These are phyloP conservation scores for Alethe castanea DNA, from an alignment of 2,113 vertebrate species.

Conservation along the genomic window DNA sequence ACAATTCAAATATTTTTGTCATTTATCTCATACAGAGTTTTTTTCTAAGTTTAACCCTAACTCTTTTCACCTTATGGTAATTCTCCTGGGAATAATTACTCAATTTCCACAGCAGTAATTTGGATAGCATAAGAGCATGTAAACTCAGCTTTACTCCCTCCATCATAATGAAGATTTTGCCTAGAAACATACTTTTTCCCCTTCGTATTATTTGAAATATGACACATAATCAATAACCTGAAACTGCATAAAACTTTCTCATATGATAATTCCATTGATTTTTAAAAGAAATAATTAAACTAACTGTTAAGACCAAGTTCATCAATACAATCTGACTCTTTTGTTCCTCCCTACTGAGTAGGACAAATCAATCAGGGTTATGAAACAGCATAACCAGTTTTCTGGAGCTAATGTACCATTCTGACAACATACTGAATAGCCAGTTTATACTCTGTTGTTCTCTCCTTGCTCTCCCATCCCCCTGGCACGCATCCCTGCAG, in stretches of 20 bases:
- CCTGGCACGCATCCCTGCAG: background rate
- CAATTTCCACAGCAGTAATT: background rate
- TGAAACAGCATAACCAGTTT: background rate
- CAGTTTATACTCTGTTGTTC: background rate
- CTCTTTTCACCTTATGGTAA: background rate
- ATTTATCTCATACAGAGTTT: background rate
- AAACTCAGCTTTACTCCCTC: background rate
- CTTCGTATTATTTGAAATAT: background rate
- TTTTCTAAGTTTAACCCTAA: background rate
- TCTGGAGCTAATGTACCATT: background rate
- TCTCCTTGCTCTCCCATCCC: background rate
- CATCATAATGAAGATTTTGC: background rate
- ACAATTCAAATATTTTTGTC: background rate
- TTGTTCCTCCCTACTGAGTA: background rate
- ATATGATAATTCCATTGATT: constrained; percentile 36
- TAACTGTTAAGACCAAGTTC: background rate
- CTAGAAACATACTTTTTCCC: background rate
- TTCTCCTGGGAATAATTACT: background rate
- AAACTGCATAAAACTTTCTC: constrained; percentile 20
- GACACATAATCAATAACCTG: constrained; percentile 18
- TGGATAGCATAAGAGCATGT: background rate
- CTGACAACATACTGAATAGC: background rate
- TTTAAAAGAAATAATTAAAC: constrained; percentile 35
- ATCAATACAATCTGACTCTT: background rate
- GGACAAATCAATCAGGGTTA: background rate